These are phyloP conservation scores for Bergia sp. DNA, from an alignment of 92 coral and sea anemone species.

Conservation along the genomic window DNA sequence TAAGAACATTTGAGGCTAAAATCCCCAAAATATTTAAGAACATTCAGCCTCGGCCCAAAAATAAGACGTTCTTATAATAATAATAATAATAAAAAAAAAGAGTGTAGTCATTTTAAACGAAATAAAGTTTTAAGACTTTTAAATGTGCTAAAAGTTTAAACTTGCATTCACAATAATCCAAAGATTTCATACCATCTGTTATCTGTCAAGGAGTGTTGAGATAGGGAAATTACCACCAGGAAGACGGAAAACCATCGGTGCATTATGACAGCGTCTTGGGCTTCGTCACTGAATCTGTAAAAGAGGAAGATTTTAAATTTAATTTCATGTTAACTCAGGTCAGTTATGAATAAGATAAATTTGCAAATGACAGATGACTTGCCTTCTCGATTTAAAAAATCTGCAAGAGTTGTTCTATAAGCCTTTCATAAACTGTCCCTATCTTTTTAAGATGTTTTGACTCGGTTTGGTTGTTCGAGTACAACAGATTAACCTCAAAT, in stretches of 20 bases:
- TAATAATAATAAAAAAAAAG: no score
- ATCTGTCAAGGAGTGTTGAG: constrained; percentile 5
- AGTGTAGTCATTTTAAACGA: not conserved
- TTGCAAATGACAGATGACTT: not conserved
- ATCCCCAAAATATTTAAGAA: no score
- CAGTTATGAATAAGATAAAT: not conserved
- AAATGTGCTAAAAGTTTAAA: not conserved
- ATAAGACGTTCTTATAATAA: no score
- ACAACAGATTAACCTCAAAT: constrained; percentile 4
- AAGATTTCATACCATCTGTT: constrained; percentile 13
- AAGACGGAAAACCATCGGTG: not conserved
- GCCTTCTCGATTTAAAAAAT: not conserved
- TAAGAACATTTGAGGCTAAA: no score
- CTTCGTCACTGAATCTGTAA: not conserved
- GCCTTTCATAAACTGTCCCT: not conserved
- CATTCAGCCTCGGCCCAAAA: no score
- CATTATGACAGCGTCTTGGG: not conserved
- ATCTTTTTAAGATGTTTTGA: not conserved
- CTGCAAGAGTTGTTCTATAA: not conserved
- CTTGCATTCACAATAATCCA: not conserved
- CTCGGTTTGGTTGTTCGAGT: not conserved
- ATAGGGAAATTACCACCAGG: not conserved
- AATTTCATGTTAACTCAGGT: not conserved
- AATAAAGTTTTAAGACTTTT: not conserved
- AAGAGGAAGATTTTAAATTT: not conserved